phyloP scores from a whole-genome alignment of 2,797 vertebrate genomes.

The Pempheris klunzingeri region DNA sequence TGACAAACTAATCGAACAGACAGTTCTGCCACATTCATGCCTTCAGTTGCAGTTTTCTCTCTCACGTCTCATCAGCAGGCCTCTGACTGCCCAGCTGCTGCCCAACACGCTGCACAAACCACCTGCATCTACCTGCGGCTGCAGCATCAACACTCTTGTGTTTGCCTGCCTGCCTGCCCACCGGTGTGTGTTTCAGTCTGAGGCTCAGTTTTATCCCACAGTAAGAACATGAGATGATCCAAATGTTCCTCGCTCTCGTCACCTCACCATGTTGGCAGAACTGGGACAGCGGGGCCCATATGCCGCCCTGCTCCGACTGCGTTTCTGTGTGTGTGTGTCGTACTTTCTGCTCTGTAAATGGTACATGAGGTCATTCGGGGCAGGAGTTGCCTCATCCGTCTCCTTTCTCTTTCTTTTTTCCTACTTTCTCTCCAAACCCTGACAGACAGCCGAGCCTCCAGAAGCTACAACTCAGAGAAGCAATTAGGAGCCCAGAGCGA shows the following conservation, averaged over 20 bases:
- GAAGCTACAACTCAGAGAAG: conserved; percentile 18
- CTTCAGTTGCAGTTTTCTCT: background rate
- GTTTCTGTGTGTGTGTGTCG: conserved; percentile 23
- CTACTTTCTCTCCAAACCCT: conserved; percentile 13
- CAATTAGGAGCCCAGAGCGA: conserved; percentile 32
- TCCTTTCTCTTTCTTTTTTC: conserved; percentile 6
- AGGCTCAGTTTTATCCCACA: conserved; percentile 2
- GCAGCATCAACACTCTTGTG: background rate
- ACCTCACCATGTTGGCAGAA: conserved; percentile 43
- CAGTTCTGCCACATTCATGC: conserved; percentile 9
- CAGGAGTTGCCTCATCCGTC: conserved; percentile 39
- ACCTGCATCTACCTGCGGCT: background rate
- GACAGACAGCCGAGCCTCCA: conserved; percentile 31
- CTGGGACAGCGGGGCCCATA: conserved; percentile 42
- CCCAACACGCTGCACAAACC: background rate
- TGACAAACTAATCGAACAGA: no score
- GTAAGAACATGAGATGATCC: conserved; percentile 10
- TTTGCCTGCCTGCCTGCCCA: background rate
- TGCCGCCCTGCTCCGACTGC: conserved; percentile 17
- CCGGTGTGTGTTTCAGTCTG: background rate
- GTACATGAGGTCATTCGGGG: conserved; percentile 32
- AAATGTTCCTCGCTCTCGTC: conserved; percentile 28
- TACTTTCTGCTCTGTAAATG: conserved; percentile 34
- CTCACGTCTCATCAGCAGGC: conserved; percentile 36
- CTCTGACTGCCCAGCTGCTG: conserved; percentile 24